Evolutionary conservation across 1,140 invertebrate species (phyloP), one percentile per base, ranked within the genome.

Genomic region (Anadara kagoshimensis): DNA sequence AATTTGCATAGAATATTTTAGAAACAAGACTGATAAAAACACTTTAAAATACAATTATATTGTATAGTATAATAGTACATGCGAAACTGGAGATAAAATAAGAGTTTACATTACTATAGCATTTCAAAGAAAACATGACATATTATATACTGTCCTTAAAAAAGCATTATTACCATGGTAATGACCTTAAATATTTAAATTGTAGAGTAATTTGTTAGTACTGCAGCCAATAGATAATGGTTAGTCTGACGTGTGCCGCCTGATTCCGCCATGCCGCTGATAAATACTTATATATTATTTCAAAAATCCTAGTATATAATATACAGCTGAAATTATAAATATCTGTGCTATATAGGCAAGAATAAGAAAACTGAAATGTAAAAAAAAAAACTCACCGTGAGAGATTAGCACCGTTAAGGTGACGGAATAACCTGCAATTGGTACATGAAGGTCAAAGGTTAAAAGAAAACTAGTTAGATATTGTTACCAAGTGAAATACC

Each of bases 341-440:
- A 36, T 36, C 29, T 36, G 29, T 36, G 29, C 29, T 36, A 36
- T 36, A 36, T 36, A 36, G 29, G 29, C 29, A 36, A 36, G 29
- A 36, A 36, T 36, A 36, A 36, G 29, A 36, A 36, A 36, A 36
- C 29, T 36, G 29, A 36, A 36, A 36, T 36, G 7, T 36, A 36
- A 36, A 53, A 53, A 10, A 26, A 54, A 66, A 68, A 78, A 86
- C 84, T 86, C 84, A 86, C 84, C 84, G 84, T 54, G 84, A 79
- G 56, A 86, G 78, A 58, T 79, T 83, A 54, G 82, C 73, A 79
- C 84, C 84, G 75, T 83, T 82, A 76, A 86, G 81, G 79, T 86
- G 82, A 59, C 81, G 76, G 73, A 80, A 78, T 77, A 79, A 79
- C 79, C 81, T 84, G 83, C 75, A 76, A 78, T 69, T 58, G 63